A percentile compares a stretch with the other conserved stretches of the same genome.
Evolutionary conservation across 2,888 invertebrate species (phyloP).

Genomic region (Lasioglossum zephyrum): DNA sequence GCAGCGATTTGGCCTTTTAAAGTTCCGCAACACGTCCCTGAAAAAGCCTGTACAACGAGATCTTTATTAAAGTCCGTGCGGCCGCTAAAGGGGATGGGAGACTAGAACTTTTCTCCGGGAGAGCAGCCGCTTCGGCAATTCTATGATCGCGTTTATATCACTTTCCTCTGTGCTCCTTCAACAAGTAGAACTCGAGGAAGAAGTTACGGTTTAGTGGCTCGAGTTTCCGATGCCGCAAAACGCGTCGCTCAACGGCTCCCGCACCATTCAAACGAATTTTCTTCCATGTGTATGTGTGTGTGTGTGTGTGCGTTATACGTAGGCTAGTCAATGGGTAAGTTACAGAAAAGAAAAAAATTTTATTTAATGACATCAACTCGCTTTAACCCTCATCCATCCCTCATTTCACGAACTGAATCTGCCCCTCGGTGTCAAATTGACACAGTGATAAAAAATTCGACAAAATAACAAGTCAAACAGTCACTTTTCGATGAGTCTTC

Average conservation of each 20-base stretch:
- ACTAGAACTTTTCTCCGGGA: constrained; percentile 41
- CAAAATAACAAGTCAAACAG: no score
- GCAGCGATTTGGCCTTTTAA: constrained; percentile 1
- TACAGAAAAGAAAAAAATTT: not conserved
- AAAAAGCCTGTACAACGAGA: constrained; percentile 32
- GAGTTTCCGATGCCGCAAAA: constrained; percentile 22
- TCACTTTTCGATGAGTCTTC: no score
- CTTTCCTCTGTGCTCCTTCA: constrained; percentile 41
- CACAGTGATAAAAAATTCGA: no score
- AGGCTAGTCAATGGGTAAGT: not conserved
- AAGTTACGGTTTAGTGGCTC: constrained; percentile 46
- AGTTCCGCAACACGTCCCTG: constrained; percentile 7
- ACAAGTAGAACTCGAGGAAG: constrained; percentile 51
- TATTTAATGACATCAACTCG: not conserved
- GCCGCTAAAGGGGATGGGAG: constrained; percentile 52
- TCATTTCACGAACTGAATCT: no score
- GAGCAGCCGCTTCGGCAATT: constrained; percentile 31
- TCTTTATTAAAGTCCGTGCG: constrained; percentile 48
- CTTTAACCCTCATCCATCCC: no score
- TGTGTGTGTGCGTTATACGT: not conserved
- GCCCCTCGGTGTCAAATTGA: no score
- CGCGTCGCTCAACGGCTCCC: constrained; percentile 7
- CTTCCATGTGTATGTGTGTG: not conserved
- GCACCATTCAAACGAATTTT: constrained; percentile 26
- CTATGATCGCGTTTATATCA: constrained; percentile 54